Percentiles rank a stretch among this genome's conserved stretches.
Conservation (phyloP, 1,140 invertebrate genomes). For the Drosophila carrolli region DNA sequence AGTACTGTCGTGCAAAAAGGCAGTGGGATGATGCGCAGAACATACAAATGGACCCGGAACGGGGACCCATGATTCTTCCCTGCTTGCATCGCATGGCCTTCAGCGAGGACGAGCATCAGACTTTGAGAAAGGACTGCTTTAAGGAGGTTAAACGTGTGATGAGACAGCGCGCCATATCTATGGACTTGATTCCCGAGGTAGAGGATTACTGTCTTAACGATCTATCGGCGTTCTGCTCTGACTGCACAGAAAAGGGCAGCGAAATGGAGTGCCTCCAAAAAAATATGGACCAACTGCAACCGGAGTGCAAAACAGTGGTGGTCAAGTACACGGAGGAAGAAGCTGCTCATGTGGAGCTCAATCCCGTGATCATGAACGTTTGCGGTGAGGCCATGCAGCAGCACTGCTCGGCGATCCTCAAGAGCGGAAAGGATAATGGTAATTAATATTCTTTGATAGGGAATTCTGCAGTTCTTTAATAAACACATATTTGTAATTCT, state of each 20-base stretch:
- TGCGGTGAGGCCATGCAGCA: constrained; percentile 93
- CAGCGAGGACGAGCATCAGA: constrained; percentile 88
- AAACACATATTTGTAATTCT: background rate
- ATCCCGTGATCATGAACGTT: constrained; percentile 92
- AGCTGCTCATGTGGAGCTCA: constrained; percentile 93
- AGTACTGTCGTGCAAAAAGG: constrained; percentile 91
- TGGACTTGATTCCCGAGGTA: constrained; percentile 97
- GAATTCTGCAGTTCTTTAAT: too few relatives aligned
- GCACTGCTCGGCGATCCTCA: constrained; percentile 90
- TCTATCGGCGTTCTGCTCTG: constrained; percentile 92
- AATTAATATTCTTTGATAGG: background rate
- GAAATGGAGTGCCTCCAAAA: constrained; percentile 97
- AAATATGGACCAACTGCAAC: constrained; percentile 90
- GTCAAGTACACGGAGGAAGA: constrained; percentile 96
- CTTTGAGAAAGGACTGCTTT: constrained; percentile 88
- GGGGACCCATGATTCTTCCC: constrained; percentile 93
- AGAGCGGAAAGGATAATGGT: constrained; percentile 90
- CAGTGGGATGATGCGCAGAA: constrained; percentile 90
- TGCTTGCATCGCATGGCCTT: constrained; percentile 96
- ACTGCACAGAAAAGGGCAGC: constrained; percentile 93
- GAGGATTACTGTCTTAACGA: constrained; percentile 95
- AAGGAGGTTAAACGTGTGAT: constrained; percentile 95
- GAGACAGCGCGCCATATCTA: constrained; percentile 95
- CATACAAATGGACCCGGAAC: constrained; percentile 89
- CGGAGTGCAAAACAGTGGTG: constrained; percentile 86